phyloP scores from a whole-genome alignment of 2,888 invertebrate genomes.

The Ferdinandea cuprea region DNA sequence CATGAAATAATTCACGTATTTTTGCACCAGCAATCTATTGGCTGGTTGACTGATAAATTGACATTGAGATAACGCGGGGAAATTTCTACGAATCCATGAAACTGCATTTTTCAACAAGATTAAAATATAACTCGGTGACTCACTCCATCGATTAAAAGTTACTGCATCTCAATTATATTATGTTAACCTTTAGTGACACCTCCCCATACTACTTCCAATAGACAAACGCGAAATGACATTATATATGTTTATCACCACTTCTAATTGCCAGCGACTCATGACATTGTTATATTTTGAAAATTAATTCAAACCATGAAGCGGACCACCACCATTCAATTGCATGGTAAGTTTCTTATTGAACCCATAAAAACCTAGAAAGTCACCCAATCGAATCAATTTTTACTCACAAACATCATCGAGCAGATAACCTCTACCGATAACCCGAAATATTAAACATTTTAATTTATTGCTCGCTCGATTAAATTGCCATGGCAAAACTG shows the following conservation, averaged over 20 bases:
- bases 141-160: neutral
- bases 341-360: slow-evolving; percentile 1
- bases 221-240: slow-evolving; percentile 8
- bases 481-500: slow-evolving; percentile 33
- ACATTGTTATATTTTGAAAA: slow-evolving; percentile 57
- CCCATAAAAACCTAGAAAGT: slow-evolving; percentile 21
- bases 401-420: slow-evolving; percentile 37
- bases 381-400: slow-evolving; percentile 21
- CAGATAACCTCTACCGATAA: slow-evolving; percentile 67
- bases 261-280: slow-evolving; percentile 57
- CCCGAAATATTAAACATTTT: slow-evolving; percentile 49
- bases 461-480: slow-evolving; percentile 54
- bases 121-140: slow-evolving; percentile 4
- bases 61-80: neutral
- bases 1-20: neutral
- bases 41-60: slow-evolving; percentile 2
- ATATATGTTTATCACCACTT: slow-evolving; percentile 42
- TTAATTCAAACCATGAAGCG: slow-evolving; percentile 57
- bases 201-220: slow-evolving; percentile 43
- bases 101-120: neutral
- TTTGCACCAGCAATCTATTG: slow-evolving; percentile 2
- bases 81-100: no score
- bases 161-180: neutral
- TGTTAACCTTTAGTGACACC: no score
- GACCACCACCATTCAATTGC: slow-evolving; percentile 21